Evolutionary conservation across 1,140 invertebrate species (phyloP), one percentile per base, ranked within the genome.

Genomic region (Trypoxylus dichotomus): DNA sequence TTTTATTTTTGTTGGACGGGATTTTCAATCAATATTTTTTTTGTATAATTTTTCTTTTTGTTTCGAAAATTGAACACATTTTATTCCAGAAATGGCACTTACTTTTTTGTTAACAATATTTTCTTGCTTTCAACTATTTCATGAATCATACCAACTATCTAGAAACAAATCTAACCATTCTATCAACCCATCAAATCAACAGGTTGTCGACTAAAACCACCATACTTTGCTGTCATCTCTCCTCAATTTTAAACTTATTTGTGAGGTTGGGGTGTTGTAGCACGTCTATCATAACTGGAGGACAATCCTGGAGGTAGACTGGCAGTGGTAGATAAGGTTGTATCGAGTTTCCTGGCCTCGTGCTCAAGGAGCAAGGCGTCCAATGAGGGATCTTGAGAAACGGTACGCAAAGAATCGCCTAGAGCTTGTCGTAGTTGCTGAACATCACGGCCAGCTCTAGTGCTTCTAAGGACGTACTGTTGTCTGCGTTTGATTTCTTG

Each of bases 401-500:
- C 94, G 13, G 93, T 95, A 63, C 93, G 88, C 75, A 97, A 86
- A 0, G 95, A 97, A 83, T 94, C 94, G 0, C 95, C 95, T 0
- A 98, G 88, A 1, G 93, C 93, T 80, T 93, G 90, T 10, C 95
- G 90, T 74, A 97, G 87, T 77, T 95, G 93, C 82, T 94, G 92
- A 90, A 96, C 95, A 85, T 96, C 95, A 24, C 94, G 88, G 0
- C 94, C 95, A 10, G 94, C 92, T 78, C 94, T 90, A 0, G 94
- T 92, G 83, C 93, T 95, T 78, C 94, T 90, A 74, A 93, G 86
- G 6, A 97, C 92, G 87, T 96, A 97, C 80, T 93, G 89, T 84
- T 97, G 95, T 6, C 95, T 90, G 8, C 95, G 91, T 81, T 95
- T 94, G 24, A 96, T 93, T 88, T 97, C 95, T 82, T 95, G 93